Evolutionary conservation across 2,797 vertebrate species (phyloP), one percentile per base, ranked within the genome.

Genomic region (Rhinatrema bivittatum): DNA sequence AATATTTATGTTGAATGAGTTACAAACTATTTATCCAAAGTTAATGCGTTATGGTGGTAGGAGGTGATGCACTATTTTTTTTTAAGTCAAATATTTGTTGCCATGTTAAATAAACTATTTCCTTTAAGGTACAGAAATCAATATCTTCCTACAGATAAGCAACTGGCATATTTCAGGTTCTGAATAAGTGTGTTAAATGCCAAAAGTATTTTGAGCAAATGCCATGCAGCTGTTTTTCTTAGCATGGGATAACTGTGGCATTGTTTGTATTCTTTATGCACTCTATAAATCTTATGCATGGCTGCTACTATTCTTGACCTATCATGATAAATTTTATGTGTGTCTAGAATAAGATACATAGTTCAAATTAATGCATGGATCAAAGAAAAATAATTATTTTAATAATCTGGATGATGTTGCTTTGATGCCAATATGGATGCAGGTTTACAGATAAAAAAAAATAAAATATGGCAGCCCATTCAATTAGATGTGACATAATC

Each of bases 201-300:
- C 65, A 47, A 63, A 63, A 60, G 47, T 64, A 65, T 60, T 75
- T 78, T n/a, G n/a, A n/a, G n/a, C n/a, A n/a, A n/a, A n/a, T n/a
- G n/a, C n/a, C n/a, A n/a, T 58, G 59, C 49, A 73, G 62, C 36
- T 70, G 61, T 67, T 68, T 55, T n/a, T n/a, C 49, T 59, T 40
- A 56, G 53, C 47, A 57, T 53, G 56, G 36, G 64, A 37, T 56
- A 64, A 56, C 52, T 60, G 50, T 0, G 10, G 33, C 32, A 39
- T 45, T 24, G 8, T 32, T 45, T 24, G 8, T 32, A 35, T 51
- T 62, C 25, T 64, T 39, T 66, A 56, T 36, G 38, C 24, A 16
- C 17, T 34, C 36, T 39, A 33, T 50, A 44, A 68, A 53, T 62
- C 50, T 52, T 57, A 57, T 32, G 14, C 61, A 50, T 52, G 36